phyloP scores from a whole-genome alignment of 64 coral and sea anemone species.

The Acropora yongei region DNA sequence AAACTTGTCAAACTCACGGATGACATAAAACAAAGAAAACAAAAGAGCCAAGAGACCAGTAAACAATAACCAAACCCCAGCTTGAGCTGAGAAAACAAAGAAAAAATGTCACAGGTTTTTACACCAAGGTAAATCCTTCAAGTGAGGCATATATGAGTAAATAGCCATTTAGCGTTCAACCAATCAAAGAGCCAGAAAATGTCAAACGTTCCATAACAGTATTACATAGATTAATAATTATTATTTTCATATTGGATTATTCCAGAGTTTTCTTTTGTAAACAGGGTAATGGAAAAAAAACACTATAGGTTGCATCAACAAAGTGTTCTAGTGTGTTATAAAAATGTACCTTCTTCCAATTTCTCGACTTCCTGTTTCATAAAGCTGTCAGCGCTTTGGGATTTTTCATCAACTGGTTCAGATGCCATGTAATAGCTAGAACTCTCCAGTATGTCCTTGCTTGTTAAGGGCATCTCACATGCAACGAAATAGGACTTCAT shows the following conservation, averaged over 20 bases:
- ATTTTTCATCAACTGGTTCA: slow-evolving; percentile 55
- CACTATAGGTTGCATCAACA: slow-evolving; percentile 18
- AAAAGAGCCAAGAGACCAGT: no score
- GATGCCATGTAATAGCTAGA: slow-evolving; percentile 32
- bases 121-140: no score
- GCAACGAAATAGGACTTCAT: slow-evolving; percentile 61
- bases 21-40: no score
- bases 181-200: neutral
- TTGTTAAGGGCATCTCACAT: slow-evolving; percentile 32
- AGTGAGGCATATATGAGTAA: slow-evolving; percentile 14
- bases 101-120: no score
- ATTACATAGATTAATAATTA: slow-evolving; percentile 24
- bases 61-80: no score
- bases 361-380: slow-evolving; percentile 43
- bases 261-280: slow-evolving; percentile 8
- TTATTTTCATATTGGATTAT: slow-evolving; percentile 20
- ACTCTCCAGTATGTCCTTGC: slow-evolving; percentile 42
- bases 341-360: slow-evolving; percentile 61
- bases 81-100: no score
- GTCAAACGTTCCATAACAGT: slow-evolving; percentile 1
- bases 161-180: slow-evolving; percentile 10
- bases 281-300: no score
- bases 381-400: slow-evolving; percentile 36
- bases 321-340: slow-evolving; percentile 9
- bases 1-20: no score